Conservation (phyloP, 2,113 vertebrate species). For the Gambusia holbrooki region DNA sequence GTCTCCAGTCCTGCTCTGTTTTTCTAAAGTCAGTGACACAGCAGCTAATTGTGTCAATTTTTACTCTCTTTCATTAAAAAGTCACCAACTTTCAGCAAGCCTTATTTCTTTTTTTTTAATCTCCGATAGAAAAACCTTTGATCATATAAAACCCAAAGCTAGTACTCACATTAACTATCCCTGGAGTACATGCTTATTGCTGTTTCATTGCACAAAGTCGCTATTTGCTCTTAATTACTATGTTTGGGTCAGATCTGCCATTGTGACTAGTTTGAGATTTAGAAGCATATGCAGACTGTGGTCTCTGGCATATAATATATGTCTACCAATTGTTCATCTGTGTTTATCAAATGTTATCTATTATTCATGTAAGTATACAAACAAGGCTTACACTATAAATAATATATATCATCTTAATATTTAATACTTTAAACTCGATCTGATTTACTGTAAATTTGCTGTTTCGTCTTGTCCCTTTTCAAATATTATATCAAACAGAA, state of each 20-base stretch:
- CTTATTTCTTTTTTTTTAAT: too few relatives aligned
- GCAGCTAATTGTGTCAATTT: not conserved
- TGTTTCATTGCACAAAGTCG: not conserved
- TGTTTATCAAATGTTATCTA: not conserved
- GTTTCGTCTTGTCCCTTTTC: not conserved
- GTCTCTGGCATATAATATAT: not conserved
- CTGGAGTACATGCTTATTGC: not conserved
- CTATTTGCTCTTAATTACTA: not conserved
- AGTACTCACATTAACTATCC: not conserved
- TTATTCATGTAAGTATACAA: not conserved
- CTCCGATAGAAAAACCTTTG: not conserved
- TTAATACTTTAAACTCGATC: not conserved
- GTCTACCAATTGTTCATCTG: slow-evolving; percentile 9
- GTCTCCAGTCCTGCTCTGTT: not conserved
- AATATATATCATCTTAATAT: not conserved
- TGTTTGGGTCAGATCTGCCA: not conserved
- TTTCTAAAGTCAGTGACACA: not conserved
- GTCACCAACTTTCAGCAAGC: not conserved
- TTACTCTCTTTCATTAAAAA: not conserved
- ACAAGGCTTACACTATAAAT: not conserved
- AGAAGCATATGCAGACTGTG: too few relatives aligned
- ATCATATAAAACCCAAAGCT: not conserved
- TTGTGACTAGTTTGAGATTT: not conserved
- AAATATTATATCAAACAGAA: not conserved
- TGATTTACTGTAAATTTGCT: not conserved